Evolutionary conservation across 1,140 invertebrate species (phyloP), one percentile per base, ranked within the genome.

Genomic region (Leptinotarsa defecta): DNA sequence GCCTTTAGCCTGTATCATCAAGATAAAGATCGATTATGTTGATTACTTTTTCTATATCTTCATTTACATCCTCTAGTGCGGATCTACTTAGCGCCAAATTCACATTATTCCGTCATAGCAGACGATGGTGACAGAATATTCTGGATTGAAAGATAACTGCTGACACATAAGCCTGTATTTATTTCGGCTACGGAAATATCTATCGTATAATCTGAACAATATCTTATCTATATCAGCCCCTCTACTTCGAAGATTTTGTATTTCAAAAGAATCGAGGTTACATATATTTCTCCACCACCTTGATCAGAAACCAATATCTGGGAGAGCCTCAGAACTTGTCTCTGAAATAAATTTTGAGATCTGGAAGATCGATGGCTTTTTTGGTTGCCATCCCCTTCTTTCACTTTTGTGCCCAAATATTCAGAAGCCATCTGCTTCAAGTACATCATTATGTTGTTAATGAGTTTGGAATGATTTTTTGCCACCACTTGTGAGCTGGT

Each of bases 261-360:
- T 82, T 93, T 92, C 81, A 93, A 92, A 48, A 91, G 92, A 13
- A 94, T 86, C 11, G 94, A 85, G 13, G 92, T 93, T 0, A 94
- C 92, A 86, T 94, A 92, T 84, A 94, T 94, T 75, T 93, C 94
- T 76, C 92, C 92, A 84, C 93, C 92, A 67, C 92, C 92, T 68
- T 93, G 83, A 85, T 93, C 92, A 80, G 91, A 77, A 17, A 79
- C 75, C 24, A 78, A 57, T 11, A 93, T 15, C 52, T 57, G 2
- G 24, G 74, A 93, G 84, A 27, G 91, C 91, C 34, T 91, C 92
- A 34, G 92, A 91, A 17, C 91, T 92, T 77, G 91, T 27, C 19
- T 69, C 48, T 48, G 91, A 91, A 80, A 92, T 90, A 68, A 92
- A 90, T 74, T 74, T 88, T 92, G 80, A 86, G 88, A 82, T 93